These are phyloP conservation scores for Danaus chrysippus DNA, from an alignment of 2,888 invertebrate genomes.

Conservation along the genomic window DNA sequence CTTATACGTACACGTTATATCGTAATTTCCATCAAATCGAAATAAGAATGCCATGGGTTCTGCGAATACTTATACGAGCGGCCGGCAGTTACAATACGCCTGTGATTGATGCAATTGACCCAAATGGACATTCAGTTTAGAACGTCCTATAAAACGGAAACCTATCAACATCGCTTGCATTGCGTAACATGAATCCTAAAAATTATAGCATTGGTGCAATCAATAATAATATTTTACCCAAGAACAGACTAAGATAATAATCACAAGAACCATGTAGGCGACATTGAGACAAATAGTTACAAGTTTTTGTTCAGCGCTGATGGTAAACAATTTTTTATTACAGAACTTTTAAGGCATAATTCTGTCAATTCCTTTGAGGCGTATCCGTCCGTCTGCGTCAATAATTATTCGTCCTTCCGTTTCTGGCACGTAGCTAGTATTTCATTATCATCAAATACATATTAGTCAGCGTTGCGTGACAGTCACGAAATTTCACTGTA, in stretches of 20 bases:
- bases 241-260: not conserved
- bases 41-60: slow-evolving; percentile 19
- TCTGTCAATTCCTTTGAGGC: not conserved
- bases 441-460: slow-evolving; percentile 34
- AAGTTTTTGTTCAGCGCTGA: not conserved
- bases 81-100: slow-evolving; percentile 44
- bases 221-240: not conserved
- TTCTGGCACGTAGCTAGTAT: slow-evolving; percentile 29
- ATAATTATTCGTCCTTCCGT: slow-evolving; percentile 17
- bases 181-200: slow-evolving; percentile 29
- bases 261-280: not conserved
- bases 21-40: slow-evolving; percentile 1
- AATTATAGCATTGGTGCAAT: slow-evolving; percentile 3
- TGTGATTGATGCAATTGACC: slow-evolving; percentile 56
- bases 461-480: slow-evolving; percentile 38
- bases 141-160: slow-evolving; percentile 45
- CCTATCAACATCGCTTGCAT: slow-evolving; percentile 46
- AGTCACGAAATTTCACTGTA: slow-evolving; percentile 51
- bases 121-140: slow-evolving; percentile 49
- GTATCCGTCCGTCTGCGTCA: not conserved
- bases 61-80: slow-evolving; percentile 21
- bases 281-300: not conserved
- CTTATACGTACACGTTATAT: slow-evolving; percentile 13
- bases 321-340: not conserved
- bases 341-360: not conserved